A percentile compares a stretch with the other conserved stretches of the same genome.
These are phyloP conservation scores for Osmerus mordax DNA, from an alignment of 2,113 vertebrate species.

Conservation along the genomic window DNA sequence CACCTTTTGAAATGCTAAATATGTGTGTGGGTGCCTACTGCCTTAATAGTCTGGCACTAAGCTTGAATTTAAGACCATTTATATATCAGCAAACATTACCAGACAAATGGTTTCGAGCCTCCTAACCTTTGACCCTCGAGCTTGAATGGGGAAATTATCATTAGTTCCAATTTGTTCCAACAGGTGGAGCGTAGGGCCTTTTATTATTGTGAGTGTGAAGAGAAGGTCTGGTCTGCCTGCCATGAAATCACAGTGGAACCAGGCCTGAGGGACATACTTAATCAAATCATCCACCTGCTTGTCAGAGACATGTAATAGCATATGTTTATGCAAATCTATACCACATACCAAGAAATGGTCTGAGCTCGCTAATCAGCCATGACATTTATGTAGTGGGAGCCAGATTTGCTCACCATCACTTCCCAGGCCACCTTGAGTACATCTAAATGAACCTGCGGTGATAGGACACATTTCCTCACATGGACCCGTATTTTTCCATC, in stretches of 20 bases:
- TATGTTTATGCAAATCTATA: slow-evolving; percentile 32
- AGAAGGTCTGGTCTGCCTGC: slow-evolving; percentile 17
- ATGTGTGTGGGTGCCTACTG: neutral
- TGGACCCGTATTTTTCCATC: slow-evolving; percentile 13
- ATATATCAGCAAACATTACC: neutral
- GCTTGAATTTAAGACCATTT: neutral
- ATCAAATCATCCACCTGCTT: slow-evolving; percentile 38
- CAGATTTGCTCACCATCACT: slow-evolving; percentile 10
- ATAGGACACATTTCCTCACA: slow-evolving; percentile 16
- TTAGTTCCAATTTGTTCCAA: slow-evolving; percentile 50
- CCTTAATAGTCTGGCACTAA: too few relatives aligned
- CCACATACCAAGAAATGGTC: slow-evolving; percentile 22
- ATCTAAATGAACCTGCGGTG: slow-evolving; percentile 16
- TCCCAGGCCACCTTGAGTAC: slow-evolving; percentile 8
- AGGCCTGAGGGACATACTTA: slow-evolving; percentile 8
- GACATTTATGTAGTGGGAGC: slow-evolving; percentile 22
- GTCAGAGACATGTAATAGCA: slow-evolving; percentile 22
- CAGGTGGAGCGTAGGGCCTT: slow-evolving; percentile 26
- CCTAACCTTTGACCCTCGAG: slow-evolving; percentile 28
- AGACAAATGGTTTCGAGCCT: neutral
- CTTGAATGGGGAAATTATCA: slow-evolving; percentile 27
- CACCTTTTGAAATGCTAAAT: neutral
- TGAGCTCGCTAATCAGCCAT: slow-evolving; percentile 29
- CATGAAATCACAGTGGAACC: slow-evolving; percentile 36
- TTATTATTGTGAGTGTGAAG: slow-evolving; percentile 22